These are phyloP conservation scores for Drosophila navojoa DNA, from an alignment of 1,140 invertebrate genomes.

Conservation along the genomic window DNA sequence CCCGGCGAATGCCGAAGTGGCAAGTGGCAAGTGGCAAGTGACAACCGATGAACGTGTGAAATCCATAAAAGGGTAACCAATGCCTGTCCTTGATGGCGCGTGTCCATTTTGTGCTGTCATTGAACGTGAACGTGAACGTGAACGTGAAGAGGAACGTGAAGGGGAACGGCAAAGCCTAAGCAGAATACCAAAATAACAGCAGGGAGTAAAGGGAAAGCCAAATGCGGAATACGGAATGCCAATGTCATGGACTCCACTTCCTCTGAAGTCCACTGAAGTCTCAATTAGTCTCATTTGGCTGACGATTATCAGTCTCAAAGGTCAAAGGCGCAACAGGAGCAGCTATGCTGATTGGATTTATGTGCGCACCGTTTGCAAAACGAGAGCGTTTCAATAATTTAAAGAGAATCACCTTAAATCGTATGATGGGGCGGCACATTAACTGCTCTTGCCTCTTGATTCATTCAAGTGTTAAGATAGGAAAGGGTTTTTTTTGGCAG, in stretches of 20 bases:
- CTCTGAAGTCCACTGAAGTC: constrained; percentile 17
- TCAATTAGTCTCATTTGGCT: constrained; percentile 46
- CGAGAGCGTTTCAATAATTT: constrained; percentile 18
- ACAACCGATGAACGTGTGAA: constrained; percentile 52
- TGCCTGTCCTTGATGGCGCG: constrained; percentile 14
- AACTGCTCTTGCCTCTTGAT: constrained; percentile 8
- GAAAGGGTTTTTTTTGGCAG: constrained; percentile 22
- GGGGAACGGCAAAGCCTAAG: constrained; percentile 38
- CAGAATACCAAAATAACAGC: constrained; percentile 32
- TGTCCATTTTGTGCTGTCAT: constrained; percentile 45
- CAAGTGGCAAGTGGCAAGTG: constrained; percentile 56
- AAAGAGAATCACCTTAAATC: not conserved
- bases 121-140: constrained; percentile 19
- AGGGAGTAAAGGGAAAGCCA: not conserved
- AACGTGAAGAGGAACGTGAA: constrained; percentile 4
- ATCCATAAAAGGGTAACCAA: constrained; percentile 35
- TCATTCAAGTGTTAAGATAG: constrained; percentile 49
- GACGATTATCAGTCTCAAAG: constrained; percentile 49
- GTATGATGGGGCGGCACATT: too few species aligned
- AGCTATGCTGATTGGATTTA: constrained; percentile 52
- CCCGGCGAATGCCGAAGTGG: constrained; percentile 7
- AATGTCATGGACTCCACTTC: constrained; percentile 8
- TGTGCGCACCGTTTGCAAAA: not conserved
- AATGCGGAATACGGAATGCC: constrained; percentile 16
- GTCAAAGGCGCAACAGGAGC: constrained; percentile 56